Percentiles rank a stretch among this genome's conserved stretches.
Evolutionary conservation across 2,888 invertebrate genomes (phyloP).

Genomic region (Barypeithes pellucidus): DNA sequence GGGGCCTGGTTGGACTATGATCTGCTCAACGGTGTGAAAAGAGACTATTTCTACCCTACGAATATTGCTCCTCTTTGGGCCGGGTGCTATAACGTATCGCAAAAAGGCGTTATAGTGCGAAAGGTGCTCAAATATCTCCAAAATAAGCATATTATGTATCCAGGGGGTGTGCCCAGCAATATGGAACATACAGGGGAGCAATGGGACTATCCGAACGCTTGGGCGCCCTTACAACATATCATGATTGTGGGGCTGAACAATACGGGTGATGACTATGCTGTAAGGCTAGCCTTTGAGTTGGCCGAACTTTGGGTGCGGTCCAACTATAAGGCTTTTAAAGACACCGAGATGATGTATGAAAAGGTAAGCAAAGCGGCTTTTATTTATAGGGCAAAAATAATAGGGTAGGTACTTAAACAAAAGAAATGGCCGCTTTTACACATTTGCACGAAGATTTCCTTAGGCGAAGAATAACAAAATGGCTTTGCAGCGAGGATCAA

Average conservation of each 20-base stretch:
- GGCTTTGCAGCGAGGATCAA: too few relatives aligned
- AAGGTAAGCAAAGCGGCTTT: conserved; percentile 78
- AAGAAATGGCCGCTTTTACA: too few relatives aligned
- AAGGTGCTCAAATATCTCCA: conserved; percentile 81
- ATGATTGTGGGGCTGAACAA: conserved; percentile 84
- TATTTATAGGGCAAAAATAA: too few relatives aligned
- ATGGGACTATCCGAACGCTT: conserved; percentile 95
- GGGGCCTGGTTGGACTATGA: conserved; percentile 94
- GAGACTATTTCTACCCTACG: conserved; percentile 85
- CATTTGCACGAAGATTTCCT: too few relatives aligned
- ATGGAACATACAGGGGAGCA: conserved; percentile 86
- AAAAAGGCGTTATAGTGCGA: conserved; percentile 75
- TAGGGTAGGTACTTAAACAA: too few relatives aligned
- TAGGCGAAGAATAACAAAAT: too few relatives aligned
- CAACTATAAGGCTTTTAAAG: conserved; percentile 83
- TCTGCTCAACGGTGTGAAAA: conserved; percentile 76
- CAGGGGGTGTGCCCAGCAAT: conserved; percentile 88
- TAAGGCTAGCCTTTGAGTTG: conserved; percentile 79
- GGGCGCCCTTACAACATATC: conserved; percentile 94
- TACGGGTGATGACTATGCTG: conserved; percentile 78
- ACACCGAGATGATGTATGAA: conserved; percentile 84
- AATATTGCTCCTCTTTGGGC: conserved; percentile 90
- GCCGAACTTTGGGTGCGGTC: conserved; percentile 88
- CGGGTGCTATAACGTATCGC: conserved; percentile 77
- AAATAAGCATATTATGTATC: conserved; percentile 76